Evolutionary conservation across 2,797 vertebrate genomes (phyloP), one percentile per base, ranked within the genome.

Genomic region (Phylloscopus collybita): DNA sequence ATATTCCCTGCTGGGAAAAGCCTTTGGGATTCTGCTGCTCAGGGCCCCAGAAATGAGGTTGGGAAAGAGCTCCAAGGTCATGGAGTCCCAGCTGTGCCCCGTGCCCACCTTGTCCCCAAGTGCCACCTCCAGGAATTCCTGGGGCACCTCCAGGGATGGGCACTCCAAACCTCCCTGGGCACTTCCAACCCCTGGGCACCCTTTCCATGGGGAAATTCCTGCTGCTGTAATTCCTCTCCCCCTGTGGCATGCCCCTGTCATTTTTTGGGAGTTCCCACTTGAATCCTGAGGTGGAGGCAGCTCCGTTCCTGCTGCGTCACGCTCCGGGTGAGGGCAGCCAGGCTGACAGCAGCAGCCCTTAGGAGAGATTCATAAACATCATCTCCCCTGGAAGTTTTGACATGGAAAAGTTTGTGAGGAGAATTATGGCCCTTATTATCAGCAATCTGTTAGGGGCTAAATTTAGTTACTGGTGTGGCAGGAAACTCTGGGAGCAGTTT

Each of bases 381-480:
- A 92, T 89, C 84, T 84, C 29, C 89, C 69, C 88, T 94, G 87
- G 87, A 95, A 97, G 71, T 97, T 97, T 66, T 69, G 89, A 88
- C 81, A 72, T 73, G 16, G 5, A 67, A 93, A 97, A 93, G 44
- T 96, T 95, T 78, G 81, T 38, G 79, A 90, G 92, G 87, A 85
- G 89, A 95, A 95, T 83, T 69, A 83, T 80, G 88, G 79, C 67
- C 67, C 83, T 86, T 91, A 47, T 16, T 40, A 92, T 21, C 64
- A 82, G 94, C 96, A 95, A 64, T 94, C 56, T n/a, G 73, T 95
- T 88, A 74, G 3, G 47, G 56, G 65, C 88, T 91, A 94, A 97
- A 97, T 97, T 75, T 89, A 88, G 89, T 95, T 96, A 95, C 75
- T 71, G 73, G 38, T 91, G 93, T 86, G 81, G 92, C 82, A 93